Conservation (phyloP, 2,113 vertebrate species). For the Eonycteris spelaea region DNA sequence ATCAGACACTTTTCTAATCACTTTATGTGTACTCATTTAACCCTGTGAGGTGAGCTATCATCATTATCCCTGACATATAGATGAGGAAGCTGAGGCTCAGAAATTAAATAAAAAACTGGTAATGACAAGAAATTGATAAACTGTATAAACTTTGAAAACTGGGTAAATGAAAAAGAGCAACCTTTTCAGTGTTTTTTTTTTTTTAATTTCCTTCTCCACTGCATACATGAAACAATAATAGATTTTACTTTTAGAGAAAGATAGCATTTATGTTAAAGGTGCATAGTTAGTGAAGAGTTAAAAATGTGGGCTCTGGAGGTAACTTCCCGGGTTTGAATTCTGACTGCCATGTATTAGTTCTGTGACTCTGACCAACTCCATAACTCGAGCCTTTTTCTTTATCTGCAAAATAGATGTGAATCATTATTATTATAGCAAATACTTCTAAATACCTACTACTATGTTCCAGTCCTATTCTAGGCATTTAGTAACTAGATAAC, state of each 20-base stretch:
- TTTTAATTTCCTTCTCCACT: background rate
- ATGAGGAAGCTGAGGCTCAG: background rate
- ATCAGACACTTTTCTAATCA: background rate
- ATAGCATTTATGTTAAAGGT: background rate
- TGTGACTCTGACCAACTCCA: background rate
- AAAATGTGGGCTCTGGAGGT: background rate
- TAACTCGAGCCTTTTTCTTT: background rate
- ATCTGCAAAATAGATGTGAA: background rate
- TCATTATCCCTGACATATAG: background rate
- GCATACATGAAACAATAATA: background rate
- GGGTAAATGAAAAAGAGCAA: background rate
- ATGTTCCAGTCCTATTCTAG: background rate
- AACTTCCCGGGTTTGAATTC: background rate
- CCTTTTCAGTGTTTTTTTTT: background rate
- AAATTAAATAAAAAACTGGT: background rate
- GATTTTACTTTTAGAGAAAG: background rate
- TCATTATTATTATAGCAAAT: background rate
- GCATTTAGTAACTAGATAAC: background rate
- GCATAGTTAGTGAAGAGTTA: background rate
- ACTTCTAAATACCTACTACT: background rate
- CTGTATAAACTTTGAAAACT: background rate
- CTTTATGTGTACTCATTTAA: background rate
- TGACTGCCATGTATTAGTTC: background rate
- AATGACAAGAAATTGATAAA: background rate
- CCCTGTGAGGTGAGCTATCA: background rate